These are phyloP conservation scores for Halictus quadricinctus DNA, from an alignment of 2,888 invertebrate genomes.

Conservation along the genomic window DNA sequence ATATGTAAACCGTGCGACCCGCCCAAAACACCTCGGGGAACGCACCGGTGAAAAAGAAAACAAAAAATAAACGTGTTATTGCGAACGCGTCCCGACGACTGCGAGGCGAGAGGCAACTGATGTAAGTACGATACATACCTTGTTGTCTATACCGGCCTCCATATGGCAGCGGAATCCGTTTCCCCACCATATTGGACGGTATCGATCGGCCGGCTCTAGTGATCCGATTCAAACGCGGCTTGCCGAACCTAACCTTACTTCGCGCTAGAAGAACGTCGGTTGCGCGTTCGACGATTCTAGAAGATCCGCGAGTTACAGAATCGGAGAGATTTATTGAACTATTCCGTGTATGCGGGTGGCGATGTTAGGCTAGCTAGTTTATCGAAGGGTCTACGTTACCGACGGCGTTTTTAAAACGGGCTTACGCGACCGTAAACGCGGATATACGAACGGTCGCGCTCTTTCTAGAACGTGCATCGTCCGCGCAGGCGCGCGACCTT, in stretches of 20 bases:
- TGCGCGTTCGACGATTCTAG: constrained; percentile 31
- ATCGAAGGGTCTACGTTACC: constrained; percentile 13
- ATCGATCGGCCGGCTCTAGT: constrained; percentile 10
- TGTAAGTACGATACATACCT: constrained; percentile 55
- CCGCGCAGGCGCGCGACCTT: constrained; percentile 61
- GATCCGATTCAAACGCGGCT: constrained; percentile 24
- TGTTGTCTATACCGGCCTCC: constrained; percentile 25
- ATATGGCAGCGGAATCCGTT: constrained; percentile 51
- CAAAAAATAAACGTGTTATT: constrained; percentile 45
- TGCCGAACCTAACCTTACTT: neutral
- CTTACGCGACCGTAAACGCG: constrained; percentile 37
- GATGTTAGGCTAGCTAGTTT: too few relatives aligned
- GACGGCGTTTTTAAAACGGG: constrained; percentile 40
- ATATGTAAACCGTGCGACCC: constrained; percentile 31
- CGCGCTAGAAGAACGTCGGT: too few relatives aligned
- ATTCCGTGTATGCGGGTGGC: too few relatives aligned
- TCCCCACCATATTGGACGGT: neutral
- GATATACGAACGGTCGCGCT: constrained; percentile 54
- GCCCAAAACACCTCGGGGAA: constrained; percentile 25
- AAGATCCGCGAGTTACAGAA: neutral
- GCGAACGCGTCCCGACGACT: constrained; percentile 57
- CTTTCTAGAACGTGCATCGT: constrained; percentile 55
- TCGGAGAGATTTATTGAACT: too few relatives aligned
- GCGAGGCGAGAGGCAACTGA: constrained; percentile 52
- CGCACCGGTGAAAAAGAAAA: neutral